Evolutionary conservation across 2,113 vertebrate species (phyloP), one percentile per base, ranked within the genome.

Genomic region (Callipepla squamata): DNA sequence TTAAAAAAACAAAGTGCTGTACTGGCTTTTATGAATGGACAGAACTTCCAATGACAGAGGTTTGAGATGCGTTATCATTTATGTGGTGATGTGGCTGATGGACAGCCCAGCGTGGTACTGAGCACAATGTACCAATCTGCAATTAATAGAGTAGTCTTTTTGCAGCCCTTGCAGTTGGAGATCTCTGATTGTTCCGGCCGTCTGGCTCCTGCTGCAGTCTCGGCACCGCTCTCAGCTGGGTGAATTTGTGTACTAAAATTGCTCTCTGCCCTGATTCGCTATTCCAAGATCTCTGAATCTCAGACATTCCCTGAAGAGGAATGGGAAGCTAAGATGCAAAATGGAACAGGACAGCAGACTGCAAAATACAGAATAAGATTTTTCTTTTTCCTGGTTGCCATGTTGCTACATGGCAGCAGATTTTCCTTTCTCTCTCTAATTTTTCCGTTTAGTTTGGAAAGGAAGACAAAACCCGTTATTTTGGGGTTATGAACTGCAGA

Each of bases 61-160:
- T 47, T 73, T 1, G 11, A 69, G 10, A 36, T 58, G 25, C 18
- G 4, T 77, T 87, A 23, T 28, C 66, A 65, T 47, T 72, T 94
- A 75, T 44, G 83, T 70, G 57, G 73, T 28, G 51, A 83, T n/a
- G n/a, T 72, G 68, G 40, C 65, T 80, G 12, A 19, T 74, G 65
- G 79, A 51, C 68, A 72, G 75, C 75, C 15, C n/a, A 28, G 14
- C 13, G 10, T 72, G 55, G 68, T 61, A 34, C 79, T 66, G 68
- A 72, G 80, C 73, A 69, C 20, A 63, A 61, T 44, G 22, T 22
- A 67, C 36, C 87, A 73, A 66, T 32, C 67, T 72, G 59, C 79
- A 94, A 47, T 77, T 95, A 95, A 90, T 63, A 66, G 70, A 92
- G 50, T 42, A 22, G 19, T 62, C 79, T 73, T 85, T 90, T 76